Evolutionary conservation across 2,888 invertebrate genomes (phyloP), one percentile per base, ranked within the genome.

Genomic region (Melanostoma scalare): DNA sequence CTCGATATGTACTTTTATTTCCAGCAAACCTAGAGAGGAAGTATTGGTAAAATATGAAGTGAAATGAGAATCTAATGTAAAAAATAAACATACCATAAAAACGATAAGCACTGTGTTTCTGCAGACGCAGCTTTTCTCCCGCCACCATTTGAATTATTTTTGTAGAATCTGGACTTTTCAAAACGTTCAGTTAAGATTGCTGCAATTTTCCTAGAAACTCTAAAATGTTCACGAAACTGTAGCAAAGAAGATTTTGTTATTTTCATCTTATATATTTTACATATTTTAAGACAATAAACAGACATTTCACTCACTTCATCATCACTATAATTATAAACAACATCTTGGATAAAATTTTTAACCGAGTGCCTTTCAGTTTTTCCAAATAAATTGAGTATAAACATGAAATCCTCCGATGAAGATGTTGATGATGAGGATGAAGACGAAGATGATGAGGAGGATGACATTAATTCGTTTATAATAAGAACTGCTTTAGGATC

Each of bases 1-100:
- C 60, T 2, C 60, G 44, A 35, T 60, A 44, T 2, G 60, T 44
- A 8, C 35, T 30, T 33, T 44, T 60, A 35, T 60, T 60, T 35
- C 33, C 60, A 8, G 60, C 60, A 33, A 60, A 60, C 60, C 60
- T 60, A n/a, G 8, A 55, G 36, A 35, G 8, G 35, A 10, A 35
- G 1, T 53, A 3, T 33, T 55, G 33, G 2, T 50, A 20, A 20
- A 20, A 20, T 8, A 3, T 30, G 20, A 3, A 3, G n/a, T 20
- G 4, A 10, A 2, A 20, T 6, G 10, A 4, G 4, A 3, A 10
- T 20, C 48, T 48, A 44, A n/a, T 44, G n/a, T n/a, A 10, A 2
- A 10, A 10, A 10, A 44, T 10, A 4, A 10, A n/a, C 44, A 20
- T 20, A 60, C 60, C 60, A 60, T 20, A 60, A 46, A 60, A 60